Percentiles rank a stretch among this genome's conserved stretches.
Conservation (phyloP, 1,140 invertebrate species). For the Copidosoma floridanum region DNA sequence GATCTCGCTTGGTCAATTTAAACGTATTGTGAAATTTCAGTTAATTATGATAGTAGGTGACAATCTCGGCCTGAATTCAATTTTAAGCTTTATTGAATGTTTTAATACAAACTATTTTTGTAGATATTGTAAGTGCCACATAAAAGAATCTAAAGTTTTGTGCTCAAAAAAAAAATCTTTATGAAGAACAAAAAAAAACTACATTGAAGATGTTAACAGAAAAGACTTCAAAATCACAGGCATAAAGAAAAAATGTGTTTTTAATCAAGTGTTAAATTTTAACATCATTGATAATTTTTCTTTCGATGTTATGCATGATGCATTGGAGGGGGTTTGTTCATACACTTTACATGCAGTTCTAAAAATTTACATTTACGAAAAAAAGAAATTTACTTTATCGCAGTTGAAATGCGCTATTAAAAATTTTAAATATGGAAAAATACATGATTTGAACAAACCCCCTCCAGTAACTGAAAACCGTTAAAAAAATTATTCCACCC, state of each 20-base stretch:
- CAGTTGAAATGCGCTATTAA: conserved; percentile 6
- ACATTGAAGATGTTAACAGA: conserved; percentile 10
- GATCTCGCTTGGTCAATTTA: not conserved
- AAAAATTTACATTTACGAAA: conserved; percentile 2
- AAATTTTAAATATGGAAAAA: conserved; percentile 3
- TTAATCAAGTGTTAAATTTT: conserved; percentile 10
- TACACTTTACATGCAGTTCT: conserved; percentile 3
- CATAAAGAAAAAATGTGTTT: conserved; percentile 3
- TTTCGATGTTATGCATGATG: conserved; percentile 22
- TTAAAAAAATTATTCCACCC: not conserved
- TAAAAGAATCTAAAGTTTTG: conserved; percentile 2
- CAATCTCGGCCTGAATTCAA: not conserved
- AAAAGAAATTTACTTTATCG: conserved; percentile 13
- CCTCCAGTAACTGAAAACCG: not conserved
- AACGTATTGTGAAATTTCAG: not conserved
- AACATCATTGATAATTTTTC: conserved; percentile 3
- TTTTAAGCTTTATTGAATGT: not conserved
- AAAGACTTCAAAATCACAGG: conserved; percentile 2
- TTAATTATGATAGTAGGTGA: not conserved
- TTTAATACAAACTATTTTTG: not conserved
- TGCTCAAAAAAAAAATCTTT: not conserved
- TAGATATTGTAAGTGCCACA: not conserved
- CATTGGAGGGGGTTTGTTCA: conserved; percentile 9
- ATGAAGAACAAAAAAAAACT: conserved; percentile 22
- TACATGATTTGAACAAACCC: not conserved